A percentile compares a stretch with the other conserved stretches of the same genome.
Evolutionary conservation across 2,888 invertebrate species (phyloP).

Genomic region (Pterobdella sp.): DNA sequence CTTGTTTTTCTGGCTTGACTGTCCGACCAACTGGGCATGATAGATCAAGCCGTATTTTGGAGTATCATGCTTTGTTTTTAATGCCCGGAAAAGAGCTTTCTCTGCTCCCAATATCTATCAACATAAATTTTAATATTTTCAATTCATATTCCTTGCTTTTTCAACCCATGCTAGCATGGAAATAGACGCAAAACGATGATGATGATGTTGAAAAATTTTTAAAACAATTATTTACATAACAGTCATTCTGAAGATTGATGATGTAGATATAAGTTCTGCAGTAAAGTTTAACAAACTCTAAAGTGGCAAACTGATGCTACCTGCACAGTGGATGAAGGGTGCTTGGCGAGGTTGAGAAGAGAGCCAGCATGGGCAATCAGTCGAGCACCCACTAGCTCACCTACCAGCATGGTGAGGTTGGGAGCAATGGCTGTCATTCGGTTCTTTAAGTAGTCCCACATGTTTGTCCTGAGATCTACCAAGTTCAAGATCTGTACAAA

Average conservation of each 20-base stretch:
- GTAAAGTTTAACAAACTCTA: not conserved
- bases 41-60: slow-evolving; percentile 98
- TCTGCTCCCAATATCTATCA: slow-evolving; percentile 97
- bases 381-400: slow-evolving; percentile 91
- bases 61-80: slow-evolving; percentile 93
- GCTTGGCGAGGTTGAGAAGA: slow-evolving; percentile 87
- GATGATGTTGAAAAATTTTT: too few species aligned
- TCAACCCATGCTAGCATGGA: too few species aligned
- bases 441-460: slow-evolving; percentile 85
- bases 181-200: not conserved
- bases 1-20: slow-evolving; percentile 79
- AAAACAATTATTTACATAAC: too few species aligned
- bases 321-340: slow-evolving; percentile 88
- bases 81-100: slow-evolving; percentile 89
- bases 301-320: too few species aligned
- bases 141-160: too few species aligned
- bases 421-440: slow-evolving; percentile 98
- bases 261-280: not conserved
- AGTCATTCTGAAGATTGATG: too few species aligned
- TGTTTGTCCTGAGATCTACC: slow-evolving; percentile 75
- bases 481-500: slow-evolving; percentile 70
- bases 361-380: slow-evolving; percentile 96
- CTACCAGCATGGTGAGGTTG: slow-evolving; percentile 86
- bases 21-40: slow-evolving; percentile 85
- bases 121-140: too few species aligned